These are phyloP conservation scores for Sphecodes monilicornis DNA, from an alignment of 2,888 invertebrate species.

Conservation along the genomic window DNA sequence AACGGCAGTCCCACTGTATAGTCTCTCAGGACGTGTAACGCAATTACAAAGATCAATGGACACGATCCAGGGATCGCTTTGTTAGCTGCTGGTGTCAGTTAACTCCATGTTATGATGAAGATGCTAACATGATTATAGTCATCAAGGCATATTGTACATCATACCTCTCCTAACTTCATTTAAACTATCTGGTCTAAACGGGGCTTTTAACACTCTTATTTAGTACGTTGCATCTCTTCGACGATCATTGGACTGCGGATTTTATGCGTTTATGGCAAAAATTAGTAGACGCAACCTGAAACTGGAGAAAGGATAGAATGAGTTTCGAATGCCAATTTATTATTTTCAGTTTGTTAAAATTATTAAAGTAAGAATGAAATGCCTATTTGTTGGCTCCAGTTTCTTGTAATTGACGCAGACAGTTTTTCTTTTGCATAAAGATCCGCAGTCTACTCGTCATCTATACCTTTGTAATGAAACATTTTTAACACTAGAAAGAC, in stretches of 20 bases:
- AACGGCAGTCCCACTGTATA: neutral
- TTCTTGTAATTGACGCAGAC: no score
- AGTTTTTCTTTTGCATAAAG: no score
- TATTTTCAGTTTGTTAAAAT: no score
- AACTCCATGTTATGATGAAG: neutral
- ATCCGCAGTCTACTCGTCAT: no score
- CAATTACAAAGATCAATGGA: slow-evolving; percentile 11
- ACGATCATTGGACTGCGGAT: no score
- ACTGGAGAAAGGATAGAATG: no score
- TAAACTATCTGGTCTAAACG: neutral
- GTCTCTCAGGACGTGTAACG: neutral
- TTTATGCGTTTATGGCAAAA: no score
- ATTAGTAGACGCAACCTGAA: no score
- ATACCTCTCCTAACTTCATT: neutral
- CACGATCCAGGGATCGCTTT: slow-evolving; percentile 3
- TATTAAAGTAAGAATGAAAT: no score
- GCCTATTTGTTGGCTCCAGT: no score
- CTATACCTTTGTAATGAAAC: neutral
- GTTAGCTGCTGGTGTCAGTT: neutral
- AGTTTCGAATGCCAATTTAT: no score
- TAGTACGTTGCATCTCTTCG: neutral
- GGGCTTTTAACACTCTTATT: neutral
- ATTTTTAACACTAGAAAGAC: no score
- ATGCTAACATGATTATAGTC: slow-evolving; percentile 6
- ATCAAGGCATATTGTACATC: neutral